phyloP scores from a whole-genome alignment of 2,113 vertebrate species.

The Aythya baeri region DNA sequence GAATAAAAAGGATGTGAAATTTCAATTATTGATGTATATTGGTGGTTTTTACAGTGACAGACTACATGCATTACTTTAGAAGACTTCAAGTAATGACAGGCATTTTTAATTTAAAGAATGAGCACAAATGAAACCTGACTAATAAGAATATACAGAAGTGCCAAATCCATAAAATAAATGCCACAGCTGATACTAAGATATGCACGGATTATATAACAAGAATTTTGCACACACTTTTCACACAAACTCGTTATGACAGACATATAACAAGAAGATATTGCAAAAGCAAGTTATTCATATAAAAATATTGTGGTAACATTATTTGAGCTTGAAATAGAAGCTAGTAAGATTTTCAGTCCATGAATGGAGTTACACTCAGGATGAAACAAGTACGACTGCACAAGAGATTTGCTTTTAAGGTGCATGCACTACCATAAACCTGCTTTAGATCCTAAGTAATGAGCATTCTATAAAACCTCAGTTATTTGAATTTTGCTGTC shows the following conservation, averaged over 20 bases:
- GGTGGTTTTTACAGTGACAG: background rate
- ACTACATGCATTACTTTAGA: accelerated
- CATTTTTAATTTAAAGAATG: constrained; percentile 16
- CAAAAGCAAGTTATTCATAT: background rate
- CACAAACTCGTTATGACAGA: background rate
- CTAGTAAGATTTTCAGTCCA: background rate
- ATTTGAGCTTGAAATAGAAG: background rate
- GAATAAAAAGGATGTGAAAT: background rate
- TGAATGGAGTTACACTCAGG: background rate
- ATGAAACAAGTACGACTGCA: background rate
- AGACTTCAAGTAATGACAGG: background rate
- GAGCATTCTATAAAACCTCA: background rate
- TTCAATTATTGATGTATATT: background rate
- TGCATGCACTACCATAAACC: background rate
- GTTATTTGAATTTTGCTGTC: constrained; percentile 28
- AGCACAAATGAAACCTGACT: background rate
- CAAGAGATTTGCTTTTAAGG: background rate
- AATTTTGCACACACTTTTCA: background rate
- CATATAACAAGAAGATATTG: background rate
- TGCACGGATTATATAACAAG: background rate
- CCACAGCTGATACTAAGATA: background rate
- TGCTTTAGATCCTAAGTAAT: background rate
- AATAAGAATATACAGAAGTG: background rate
- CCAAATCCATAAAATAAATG: constrained; percentile 12
- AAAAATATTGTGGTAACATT: background rate